Percentiles rank a stretch among this genome's conserved stretches.
These are phyloP conservation scores for Oenanthe oenanthe DNA, from an alignment of 2,113 vertebrate species.

Conservation along the genomic window DNA sequence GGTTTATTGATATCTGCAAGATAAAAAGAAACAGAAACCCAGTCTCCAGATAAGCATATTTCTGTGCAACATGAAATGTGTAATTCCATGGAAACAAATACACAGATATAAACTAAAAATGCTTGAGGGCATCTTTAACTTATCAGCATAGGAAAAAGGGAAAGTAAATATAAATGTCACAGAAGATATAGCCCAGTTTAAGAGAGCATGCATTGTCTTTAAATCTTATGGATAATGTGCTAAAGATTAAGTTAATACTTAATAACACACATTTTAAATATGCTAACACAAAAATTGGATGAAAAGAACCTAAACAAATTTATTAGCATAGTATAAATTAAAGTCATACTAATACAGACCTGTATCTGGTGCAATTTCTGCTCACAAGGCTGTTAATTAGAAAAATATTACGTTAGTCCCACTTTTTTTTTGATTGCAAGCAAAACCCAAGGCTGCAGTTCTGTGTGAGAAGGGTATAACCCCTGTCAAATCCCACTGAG, in stretches of 20 bases:
- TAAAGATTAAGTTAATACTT: constrained; percentile 31
- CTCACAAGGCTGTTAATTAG: neutral
- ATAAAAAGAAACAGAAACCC: neutral
- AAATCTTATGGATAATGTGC: constrained; percentile 13
- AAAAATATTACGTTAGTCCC: neutral
- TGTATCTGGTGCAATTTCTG: neutral
- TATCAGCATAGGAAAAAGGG: constrained; percentile 1
- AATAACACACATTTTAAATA: constrained; percentile 1
- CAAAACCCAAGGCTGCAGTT: neutral
- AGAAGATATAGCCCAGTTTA: constrained; percentile 40
- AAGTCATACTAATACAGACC: neutral
- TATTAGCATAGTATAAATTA: neutral
- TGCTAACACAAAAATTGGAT: neutral
- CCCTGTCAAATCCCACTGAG: constrained; percentile 6
- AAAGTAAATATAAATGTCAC: constrained; percentile 47
- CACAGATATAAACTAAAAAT: constrained; percentile 17
- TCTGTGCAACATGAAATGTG: neutral
- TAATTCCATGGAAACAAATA: constrained; percentile 29
- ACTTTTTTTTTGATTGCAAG: neutral
- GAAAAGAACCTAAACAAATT: neutral
- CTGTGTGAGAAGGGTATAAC: neutral
- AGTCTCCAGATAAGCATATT: neutral
- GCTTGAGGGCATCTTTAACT: constrained; percentile 24
- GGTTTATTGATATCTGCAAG: constrained; percentile 13
- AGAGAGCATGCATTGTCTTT: constrained; percentile 33